Conservation (phyloP, 2,888 invertebrate species). For the Tortricodes alternella region DNA sequence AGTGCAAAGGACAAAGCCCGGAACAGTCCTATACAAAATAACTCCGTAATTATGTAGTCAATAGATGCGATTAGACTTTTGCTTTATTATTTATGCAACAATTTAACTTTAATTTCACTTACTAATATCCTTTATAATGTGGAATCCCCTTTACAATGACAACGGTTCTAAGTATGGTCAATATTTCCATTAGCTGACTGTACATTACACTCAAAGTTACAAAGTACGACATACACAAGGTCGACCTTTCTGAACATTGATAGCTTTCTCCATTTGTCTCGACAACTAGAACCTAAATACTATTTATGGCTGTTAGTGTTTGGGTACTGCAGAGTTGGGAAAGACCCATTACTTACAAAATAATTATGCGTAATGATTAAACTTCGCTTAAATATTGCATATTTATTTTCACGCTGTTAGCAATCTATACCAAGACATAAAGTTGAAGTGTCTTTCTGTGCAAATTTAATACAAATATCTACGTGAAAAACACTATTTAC, state of each 20-base stretch:
- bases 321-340: slow-evolving; percentile 12
- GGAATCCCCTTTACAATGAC: too few species aligned
- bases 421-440: not conserved
- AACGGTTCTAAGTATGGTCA: too few species aligned
- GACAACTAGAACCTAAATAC: slow-evolving; percentile 23
- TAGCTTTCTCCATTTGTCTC: slow-evolving; percentile 22
- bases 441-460: too few species aligned
- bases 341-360: slow-evolving; percentile 28
- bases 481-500: too few species aligned
- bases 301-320: slow-evolving; percentile 27
- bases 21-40: slow-evolving; percentile 55
- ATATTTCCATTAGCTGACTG: too few species aligned
- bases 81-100: too few species aligned
- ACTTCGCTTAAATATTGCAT: not conserved
- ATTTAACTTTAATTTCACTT: too few species aligned
- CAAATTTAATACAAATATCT: too few species aligned
- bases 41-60: slow-evolving; percentile 34
- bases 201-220: slow-evolving; percentile 3
- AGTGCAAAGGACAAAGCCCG: slow-evolving; percentile 53
- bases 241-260: slow-evolving; percentile 23
- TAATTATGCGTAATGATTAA: slow-evolving; percentile 14
- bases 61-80: slow-evolving; percentile 17
- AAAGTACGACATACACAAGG: slow-evolving; percentile 1
- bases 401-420: not conserved
- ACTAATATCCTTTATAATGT: too few species aligned